Evolutionary conservation across 2,797 vertebrate species (phyloP).

Genomic region (Pipistrellus nathusii): DNA sequence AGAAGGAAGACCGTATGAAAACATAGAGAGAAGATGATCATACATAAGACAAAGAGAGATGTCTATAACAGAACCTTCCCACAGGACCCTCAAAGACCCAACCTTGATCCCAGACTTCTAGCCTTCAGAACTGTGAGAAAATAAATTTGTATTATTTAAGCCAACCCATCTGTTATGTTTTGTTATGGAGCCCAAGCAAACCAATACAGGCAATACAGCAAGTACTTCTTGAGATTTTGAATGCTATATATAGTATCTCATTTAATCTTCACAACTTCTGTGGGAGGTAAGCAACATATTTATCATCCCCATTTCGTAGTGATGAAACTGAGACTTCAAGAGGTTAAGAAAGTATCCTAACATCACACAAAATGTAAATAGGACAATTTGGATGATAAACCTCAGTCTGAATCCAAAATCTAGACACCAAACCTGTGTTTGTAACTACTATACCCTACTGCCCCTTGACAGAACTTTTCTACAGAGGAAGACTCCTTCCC

Average conservation of each 20-base stretch:
- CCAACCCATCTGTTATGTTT: not conserved
- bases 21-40: not conserved
- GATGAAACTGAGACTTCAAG: not conserved
- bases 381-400: not conserved
- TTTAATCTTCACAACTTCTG: not conserved
- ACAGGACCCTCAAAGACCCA: not conserved
- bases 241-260: not conserved
- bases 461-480: not conserved
- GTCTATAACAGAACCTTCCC: not conserved
- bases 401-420: not conserved
- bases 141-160: not conserved
- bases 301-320: not conserved
- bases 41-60: not conserved
- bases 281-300: not conserved
- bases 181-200: not conserved
- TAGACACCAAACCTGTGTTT: not conserved
- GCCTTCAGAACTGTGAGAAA: not conserved
- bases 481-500: not conserved
- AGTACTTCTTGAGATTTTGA: not conserved
- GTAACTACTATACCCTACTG: not conserved
- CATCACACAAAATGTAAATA: not conserved
- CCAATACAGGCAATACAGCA: not conserved
- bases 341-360: conserved; percentile 2
- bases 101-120: not conserved
- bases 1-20: not conserved